Base-by-base conservation (phyloP, 2,113 vertebrate species). In the Penelope pileata region DNA sequence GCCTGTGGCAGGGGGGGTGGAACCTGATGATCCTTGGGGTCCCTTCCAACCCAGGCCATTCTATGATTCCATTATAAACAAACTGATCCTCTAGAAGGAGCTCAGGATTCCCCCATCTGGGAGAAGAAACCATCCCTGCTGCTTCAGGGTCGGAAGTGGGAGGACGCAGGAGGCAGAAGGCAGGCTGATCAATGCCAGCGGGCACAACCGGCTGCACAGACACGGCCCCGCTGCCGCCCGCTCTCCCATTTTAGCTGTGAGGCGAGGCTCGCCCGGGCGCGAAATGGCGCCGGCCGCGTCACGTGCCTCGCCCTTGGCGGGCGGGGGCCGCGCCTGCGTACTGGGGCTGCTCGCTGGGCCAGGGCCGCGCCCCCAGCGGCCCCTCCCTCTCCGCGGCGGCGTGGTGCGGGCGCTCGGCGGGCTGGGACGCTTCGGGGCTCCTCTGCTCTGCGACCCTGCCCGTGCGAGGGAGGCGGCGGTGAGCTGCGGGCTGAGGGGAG, bases 121-220 rank as follows among this genome's bases (percentile, higher is more conserved):
- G 32, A 58, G 18, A 21, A 21, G 19, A 53, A 29, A 29, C 3
- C 18, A 58, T 30, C 10, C 32, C 22, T 7, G 24, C n/a, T 4
- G 32, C 34, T 23, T 17, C 5, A 10, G 7, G 8, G n/a, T 23
- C 1, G 7, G 19, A 30, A 26, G 5, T 13, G 18, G 13, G 27
- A 47, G 2, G 3, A 30, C 30, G 8, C 5, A 7, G 4, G 6
- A 0, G 0, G 3, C 7, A 23, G 0, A 2, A 1, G 5, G 0
- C 16, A 2, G 2, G 2, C 2, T 3, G 1, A 0, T 1, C 6
- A 6, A 2, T 1, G 12, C 5, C 50, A 3, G 42, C 10, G 42
- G 15, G 42, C 10, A 15, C 42, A n/a, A n/a, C n/a, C n/a, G n/a
- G 42, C 42, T 43, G 42, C 54, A 8, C 54, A n/a, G 16, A 29